phyloP scores from a whole-genome alignment of 2,888 invertebrate species.

The Trichogramma evanescens region DNA sequence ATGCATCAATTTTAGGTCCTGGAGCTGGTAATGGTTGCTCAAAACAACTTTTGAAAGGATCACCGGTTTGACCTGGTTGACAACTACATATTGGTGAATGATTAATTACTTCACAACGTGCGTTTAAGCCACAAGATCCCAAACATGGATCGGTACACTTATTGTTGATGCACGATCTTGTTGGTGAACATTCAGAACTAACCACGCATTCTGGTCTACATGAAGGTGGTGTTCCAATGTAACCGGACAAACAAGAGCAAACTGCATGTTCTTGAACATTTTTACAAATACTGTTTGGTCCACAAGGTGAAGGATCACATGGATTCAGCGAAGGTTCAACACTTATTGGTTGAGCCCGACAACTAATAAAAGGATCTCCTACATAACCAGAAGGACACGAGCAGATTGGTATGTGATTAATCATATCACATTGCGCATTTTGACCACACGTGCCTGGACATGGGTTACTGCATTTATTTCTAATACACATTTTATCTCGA shows the following conservation, averaged over 20 bases:
- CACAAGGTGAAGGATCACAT: slow-evolving; percentile 46
- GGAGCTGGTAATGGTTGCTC: slow-evolving; percentile 48
- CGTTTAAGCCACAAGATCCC: slow-evolving; percentile 50
- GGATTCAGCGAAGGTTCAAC: slow-evolving; percentile 32
- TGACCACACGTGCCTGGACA: slow-evolving; percentile 76
- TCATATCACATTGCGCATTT: slow-evolving; percentile 69
- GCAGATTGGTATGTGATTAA: slow-evolving; percentile 64
- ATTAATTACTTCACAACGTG: slow-evolving; percentile 53
- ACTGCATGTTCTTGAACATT: slow-evolving; percentile 44
- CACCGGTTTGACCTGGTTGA: slow-evolving; percentile 53
- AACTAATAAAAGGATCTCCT: slow-evolving; percentile 48
- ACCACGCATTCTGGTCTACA: slow-evolving; percentile 48
- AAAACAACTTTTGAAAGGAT: slow-evolving; percentile 71
- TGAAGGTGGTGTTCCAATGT: slow-evolving; percentile 47
- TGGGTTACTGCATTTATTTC: slow-evolving; percentile 76
- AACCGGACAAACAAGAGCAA: slow-evolving; percentile 49
- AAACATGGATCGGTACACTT: slow-evolving; percentile 62
- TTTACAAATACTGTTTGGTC: slow-evolving; percentile 46
- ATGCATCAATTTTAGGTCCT: slow-evolving; percentile 42
- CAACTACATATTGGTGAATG: slow-evolving; percentile 51
- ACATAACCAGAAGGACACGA: slow-evolving; percentile 47
- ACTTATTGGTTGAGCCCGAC: slow-evolving; percentile 33
- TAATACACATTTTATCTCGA: slow-evolving; percentile 67
- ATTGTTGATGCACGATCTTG: slow-evolving; percentile 62
- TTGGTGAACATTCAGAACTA: slow-evolving; percentile 48